phyloP scores from a whole-genome alignment of 2,888 invertebrate genomes.

The Polymixis lichenea region DNA sequence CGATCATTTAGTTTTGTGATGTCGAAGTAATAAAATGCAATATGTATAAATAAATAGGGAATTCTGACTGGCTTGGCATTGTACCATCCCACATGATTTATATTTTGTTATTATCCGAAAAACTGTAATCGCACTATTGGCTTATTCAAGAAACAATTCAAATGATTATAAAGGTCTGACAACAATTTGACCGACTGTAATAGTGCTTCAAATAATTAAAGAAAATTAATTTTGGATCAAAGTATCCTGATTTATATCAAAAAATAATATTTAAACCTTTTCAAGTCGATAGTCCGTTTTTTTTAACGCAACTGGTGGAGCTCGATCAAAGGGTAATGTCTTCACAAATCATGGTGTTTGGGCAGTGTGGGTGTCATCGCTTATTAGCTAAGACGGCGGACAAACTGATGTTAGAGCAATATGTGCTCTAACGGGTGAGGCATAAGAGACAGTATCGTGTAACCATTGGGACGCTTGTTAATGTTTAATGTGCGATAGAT shows the following conservation, averaged over 20 bases:
- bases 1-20: background rate
- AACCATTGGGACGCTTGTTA: constrained; percentile 55
- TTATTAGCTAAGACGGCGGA: constrained; percentile 65
- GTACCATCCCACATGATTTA: background rate
- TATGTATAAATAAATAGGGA: background rate
- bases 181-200: background rate
- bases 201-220: too few species aligned
- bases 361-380: constrained; percentile 67
- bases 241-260: too few species aligned
- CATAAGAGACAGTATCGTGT: constrained; percentile 65
- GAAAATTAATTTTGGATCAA: too few species aligned
- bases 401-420: constrained; percentile 73
- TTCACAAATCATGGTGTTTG: constrained; percentile 72
- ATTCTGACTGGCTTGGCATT: background rate
- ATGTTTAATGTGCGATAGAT: constrained; percentile 48
- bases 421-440: constrained; percentile 62
- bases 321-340: background rate
- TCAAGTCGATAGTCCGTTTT: constrained; percentile 33
- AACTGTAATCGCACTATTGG: constrained; percentile 4
- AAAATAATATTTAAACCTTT: background rate
- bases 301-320: background rate
- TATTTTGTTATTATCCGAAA: background rate
- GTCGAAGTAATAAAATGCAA: background rate
- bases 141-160: background rate
- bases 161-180: background rate